Evolutionary conservation across 2,797 vertebrate species (phyloP), one percentile per base, ranked within the genome.

Genomic region (Eleutherodactylus coqui): DNA sequence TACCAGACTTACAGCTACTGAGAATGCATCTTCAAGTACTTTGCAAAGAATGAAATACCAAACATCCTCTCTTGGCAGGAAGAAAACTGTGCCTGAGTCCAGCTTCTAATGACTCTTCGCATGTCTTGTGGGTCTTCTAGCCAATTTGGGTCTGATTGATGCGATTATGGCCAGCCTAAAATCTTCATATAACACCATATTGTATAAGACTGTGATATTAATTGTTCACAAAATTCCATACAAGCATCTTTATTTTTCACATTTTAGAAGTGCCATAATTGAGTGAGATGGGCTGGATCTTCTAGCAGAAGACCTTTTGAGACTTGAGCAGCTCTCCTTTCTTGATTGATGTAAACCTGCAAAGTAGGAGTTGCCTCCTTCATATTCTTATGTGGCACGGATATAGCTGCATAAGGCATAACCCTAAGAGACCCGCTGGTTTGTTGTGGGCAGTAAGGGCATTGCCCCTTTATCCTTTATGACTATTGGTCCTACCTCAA

Each of bases 71-170:
- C 93, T 96, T 86, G 94, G 95, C 24, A 93, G 92, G 69, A 95
- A 95, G 88, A 96, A 91, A 89, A 90, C 92, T 0, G 96, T 98
- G 47, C 96, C 96, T 0, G 97, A 98, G 90, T 98, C 97, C 79
- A 97, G 96, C 92, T 97, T 98, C 92, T 97, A 92, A 24, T 24
- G 0, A 49, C 62, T 49, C 10, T 7, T 75, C 13, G 9, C 36
- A 34, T 11, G 19, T n/a, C 67, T 41, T 2, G 24, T 41, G 75
- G 49, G 29, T 10, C 32, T 67, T 0, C 24, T 14, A 38, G 10
- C 69, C 36, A 8, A 13, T 17, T 67, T 2, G 10, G 17, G 49
- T 5, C 49, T 29, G 4, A 64, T 45, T 14, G 19, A n/a, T 45
- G n/a, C 1, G 11, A 5, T 13, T 45, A 27, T 16, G 24, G 5